Conservation (phyloP, 2,113 vertebrate genomes). For the Epinephelus fuscoguttatus region DNA sequence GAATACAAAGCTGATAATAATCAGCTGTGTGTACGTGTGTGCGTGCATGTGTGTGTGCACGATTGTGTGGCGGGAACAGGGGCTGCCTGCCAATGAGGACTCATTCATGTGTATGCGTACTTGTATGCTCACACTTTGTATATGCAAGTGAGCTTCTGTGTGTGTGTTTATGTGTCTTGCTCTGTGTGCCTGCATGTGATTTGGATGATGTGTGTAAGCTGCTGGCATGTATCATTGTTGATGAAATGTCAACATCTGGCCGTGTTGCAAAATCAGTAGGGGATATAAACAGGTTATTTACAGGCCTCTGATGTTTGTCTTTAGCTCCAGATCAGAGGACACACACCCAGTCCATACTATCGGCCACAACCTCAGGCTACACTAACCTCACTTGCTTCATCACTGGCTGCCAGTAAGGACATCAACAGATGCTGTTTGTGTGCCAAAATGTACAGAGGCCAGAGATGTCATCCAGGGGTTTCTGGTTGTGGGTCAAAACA, state of each 20-base stretch:
- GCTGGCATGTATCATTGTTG: slow-evolving; percentile 44
- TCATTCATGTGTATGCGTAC: slow-evolving; percentile 34
- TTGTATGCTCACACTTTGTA: slow-evolving; percentile 11
- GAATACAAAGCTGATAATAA: slow-evolving; percentile 46
- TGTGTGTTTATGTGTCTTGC: neutral
- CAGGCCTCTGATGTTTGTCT: slow-evolving; percentile 43
- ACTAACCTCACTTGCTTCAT: neutral
- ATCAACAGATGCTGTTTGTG: slow-evolving; percentile 48
- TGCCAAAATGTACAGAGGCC: slow-evolving; percentile 42
- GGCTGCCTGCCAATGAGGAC: neutral
- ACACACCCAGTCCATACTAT: slow-evolving; percentile 19
- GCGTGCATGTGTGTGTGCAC: neutral
- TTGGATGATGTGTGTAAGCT: slow-evolving; percentile 46
- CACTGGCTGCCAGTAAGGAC: slow-evolving; percentile 38
- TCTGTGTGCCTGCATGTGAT: slow-evolving; percentile 26
- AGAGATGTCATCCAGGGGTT: slow-evolving; percentile 27
- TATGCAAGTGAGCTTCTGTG: neutral
- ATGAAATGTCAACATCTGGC: slow-evolving; percentile 72
- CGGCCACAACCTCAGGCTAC: slow-evolving; percentile 18
- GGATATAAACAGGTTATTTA: slow-evolving; percentile 68
- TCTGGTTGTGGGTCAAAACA: slow-evolving; percentile 52
- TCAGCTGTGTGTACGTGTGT: slow-evolving; percentile 18
- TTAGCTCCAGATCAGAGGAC: slow-evolving; percentile 46
- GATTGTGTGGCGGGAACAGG: neutral
- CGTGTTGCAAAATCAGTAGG: slow-evolving; percentile 51